phyloP scores from a whole-genome alignment of 2,888 invertebrate genomes.

The Strigamia transsilvanica region DNA sequence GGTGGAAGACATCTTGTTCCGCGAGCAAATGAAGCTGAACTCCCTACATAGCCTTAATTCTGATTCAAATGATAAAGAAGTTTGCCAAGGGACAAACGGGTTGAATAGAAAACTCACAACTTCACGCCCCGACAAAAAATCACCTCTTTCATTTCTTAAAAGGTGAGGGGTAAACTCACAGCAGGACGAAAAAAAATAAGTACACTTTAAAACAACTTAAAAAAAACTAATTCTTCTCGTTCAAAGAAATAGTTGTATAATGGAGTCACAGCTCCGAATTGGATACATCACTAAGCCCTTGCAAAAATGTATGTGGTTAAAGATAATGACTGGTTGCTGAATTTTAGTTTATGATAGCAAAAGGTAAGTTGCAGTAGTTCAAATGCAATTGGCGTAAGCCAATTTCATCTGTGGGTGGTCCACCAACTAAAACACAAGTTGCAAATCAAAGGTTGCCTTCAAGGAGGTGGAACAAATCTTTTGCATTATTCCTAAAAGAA shows the following conservation, averaged over 20 bases:
- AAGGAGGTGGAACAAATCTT: not conserved
- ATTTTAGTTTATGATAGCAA: constrained; percentile 1
- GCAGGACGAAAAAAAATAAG: not conserved
- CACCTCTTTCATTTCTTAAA: constrained; percentile 21
- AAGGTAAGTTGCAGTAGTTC: constrained; percentile 8
- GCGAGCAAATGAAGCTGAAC: constrained; percentile 32
- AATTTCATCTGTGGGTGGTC: constrained; percentile 37
- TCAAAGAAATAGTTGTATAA: not conserved
- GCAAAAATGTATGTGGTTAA: constrained; percentile 6
- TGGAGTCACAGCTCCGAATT: not conserved
- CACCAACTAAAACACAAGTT: not conserved
- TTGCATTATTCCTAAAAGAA: constrained; percentile 4
- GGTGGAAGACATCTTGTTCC: constrained; percentile 29
- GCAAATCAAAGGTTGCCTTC: not conserved
- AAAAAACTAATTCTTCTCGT: not conserved
- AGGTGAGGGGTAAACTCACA: constrained; percentile 34
- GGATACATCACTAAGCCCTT: not conserved
- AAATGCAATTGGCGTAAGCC: constrained; percentile 1
- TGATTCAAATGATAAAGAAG: constrained; percentile 7
- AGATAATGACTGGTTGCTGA: not conserved
- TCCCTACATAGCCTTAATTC: constrained; percentile 24
- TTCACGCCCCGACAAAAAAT: constrained; percentile 45
- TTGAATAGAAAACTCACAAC: constrained; percentile 40
- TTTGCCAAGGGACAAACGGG: constrained; percentile 35
- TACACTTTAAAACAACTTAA: not conserved